Evolutionary conservation across 2,797 vertebrate genomes (phyloP).

Genomic region (Aotus griseimembra): DNA sequence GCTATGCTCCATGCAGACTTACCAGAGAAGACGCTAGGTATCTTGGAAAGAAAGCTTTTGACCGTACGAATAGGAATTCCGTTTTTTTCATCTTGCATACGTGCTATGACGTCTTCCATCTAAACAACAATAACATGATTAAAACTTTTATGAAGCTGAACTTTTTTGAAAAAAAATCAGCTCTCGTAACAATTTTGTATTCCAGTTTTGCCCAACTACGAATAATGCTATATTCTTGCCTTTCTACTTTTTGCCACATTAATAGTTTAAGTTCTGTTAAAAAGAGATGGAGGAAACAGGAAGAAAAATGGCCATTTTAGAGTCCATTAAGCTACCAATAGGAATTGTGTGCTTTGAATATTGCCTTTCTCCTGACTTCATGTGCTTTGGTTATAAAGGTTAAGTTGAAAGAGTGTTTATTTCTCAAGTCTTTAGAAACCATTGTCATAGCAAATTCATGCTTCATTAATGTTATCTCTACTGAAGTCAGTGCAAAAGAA

Average conservation of each 20-base stretch:
- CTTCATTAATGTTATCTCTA: slow-evolving; percentile 10
- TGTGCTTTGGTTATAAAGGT: slow-evolving; percentile 10
- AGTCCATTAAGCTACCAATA: neutral
- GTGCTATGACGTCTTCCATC: slow-evolving; percentile 98
- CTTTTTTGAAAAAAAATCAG: slow-evolving; percentile 34
- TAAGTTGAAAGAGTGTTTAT: neutral
- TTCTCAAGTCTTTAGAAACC: slow-evolving; percentile 9
- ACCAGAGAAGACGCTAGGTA: slow-evolving; percentile 99
- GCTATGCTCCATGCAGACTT: slow-evolving; percentile 77
- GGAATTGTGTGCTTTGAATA: neutral
- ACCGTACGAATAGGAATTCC: slow-evolving; percentile 98
- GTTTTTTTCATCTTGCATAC: slow-evolving; percentile 98
- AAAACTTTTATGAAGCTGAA: slow-evolving; percentile 57
- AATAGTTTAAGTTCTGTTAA: neutral
- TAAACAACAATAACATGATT: slow-evolving; percentile 75
- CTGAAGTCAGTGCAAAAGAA: neutral
- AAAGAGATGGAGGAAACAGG: neutral
- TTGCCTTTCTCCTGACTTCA: neutral
- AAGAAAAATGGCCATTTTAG: neutral
- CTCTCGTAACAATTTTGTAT: neutral
- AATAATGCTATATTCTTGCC: neutral
- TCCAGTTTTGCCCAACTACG: neutral
- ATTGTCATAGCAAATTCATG: neutral
- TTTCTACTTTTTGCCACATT: neutral
- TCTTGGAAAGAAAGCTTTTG: slow-evolving; percentile 99